These are phyloP conservation scores for Corythornis cristatus DNA, from an alignment of 2,113 vertebrate species.

Conservation along the genomic window DNA sequence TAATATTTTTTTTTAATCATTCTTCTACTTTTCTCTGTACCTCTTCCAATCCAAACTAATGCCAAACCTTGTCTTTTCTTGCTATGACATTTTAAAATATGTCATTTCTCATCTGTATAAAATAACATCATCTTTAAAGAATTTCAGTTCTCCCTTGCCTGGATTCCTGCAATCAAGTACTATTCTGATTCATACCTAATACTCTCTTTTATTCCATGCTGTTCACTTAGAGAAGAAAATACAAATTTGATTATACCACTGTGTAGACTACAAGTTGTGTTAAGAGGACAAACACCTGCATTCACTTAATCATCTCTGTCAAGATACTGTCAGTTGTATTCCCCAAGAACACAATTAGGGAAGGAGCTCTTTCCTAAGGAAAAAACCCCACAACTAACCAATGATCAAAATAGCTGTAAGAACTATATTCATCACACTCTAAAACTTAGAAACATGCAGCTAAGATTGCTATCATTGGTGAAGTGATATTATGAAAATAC, in stretches of 20 bases:
- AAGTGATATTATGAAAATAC: background rate
- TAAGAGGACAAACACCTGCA: constrained; percentile 16
- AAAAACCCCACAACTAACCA: background rate
- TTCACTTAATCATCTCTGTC: background rate
- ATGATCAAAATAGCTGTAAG: background rate
- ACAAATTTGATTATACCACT: background rate
- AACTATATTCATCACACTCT: background rate
- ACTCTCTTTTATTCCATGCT: background rate
- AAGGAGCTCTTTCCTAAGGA: background rate
- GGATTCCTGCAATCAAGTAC: constrained; percentile 1
- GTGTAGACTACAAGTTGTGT: background rate
- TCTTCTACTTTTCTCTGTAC: background rate
- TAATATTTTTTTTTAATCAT: background rate
- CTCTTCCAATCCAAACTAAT: background rate
- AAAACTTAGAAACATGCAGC: background rate
- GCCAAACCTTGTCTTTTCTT: background rate
- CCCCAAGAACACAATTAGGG: background rate
- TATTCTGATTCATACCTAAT: constrained; percentile 18
- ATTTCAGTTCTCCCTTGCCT: background rate
- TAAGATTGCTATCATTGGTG: background rate
- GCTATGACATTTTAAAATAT: constrained; percentile 2
- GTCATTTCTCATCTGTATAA: background rate
- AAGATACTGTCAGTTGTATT: background rate
- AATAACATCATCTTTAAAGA: constrained; percentile 19
- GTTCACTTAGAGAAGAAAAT: background rate